A percentile compares a stretch with the other conserved stretches of the same genome.
These are phyloP conservation scores for Dyspetes luteomarginatus DNA, from an alignment of 2,888 invertebrate species.

Conservation along the genomic window DNA sequence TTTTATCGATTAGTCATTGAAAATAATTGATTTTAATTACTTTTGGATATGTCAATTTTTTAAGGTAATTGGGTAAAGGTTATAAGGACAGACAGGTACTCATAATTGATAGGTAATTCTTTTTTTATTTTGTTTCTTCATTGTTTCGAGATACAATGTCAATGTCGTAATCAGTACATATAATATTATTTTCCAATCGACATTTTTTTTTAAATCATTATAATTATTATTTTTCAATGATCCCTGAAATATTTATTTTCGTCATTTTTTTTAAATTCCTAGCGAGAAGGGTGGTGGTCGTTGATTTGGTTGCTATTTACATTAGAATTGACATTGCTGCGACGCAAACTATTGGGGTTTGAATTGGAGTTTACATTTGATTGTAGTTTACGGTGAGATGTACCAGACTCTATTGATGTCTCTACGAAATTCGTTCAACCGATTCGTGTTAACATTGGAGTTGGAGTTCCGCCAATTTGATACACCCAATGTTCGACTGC, in stretches of 20 bases:
- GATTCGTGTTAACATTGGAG: conserved; percentile 1
- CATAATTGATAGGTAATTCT: too few species aligned
- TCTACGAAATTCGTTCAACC: background rate
- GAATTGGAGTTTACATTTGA: background rate
- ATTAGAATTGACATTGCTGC: background rate
- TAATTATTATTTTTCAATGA: background rate
- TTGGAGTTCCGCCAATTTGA: background rate
- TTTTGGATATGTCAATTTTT: too few species aligned
- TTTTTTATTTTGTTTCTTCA: conserved; percentile 3
- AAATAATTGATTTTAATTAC: too few species aligned
- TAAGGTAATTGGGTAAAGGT: too few species aligned
- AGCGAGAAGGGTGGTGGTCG: background rate
- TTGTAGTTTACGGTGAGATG: background rate
- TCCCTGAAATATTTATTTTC: background rate
- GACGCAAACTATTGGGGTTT: background rate
- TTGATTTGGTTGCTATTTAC: background rate
- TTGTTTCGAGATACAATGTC: background rate
- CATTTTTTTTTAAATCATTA: background rate
- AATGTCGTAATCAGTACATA: background rate
- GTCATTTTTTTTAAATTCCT: background rate
- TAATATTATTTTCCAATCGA: background rate
- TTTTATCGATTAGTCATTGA: too few species aligned
- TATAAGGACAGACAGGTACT: too few species aligned
- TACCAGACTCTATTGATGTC: background rate
- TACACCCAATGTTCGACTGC: background rate